Percentiles rank a stretch among this genome's conserved stretches.
These are phyloP conservation scores for Pantherophis vulpinus DNA, from an alignment of 2,797 vertebrate genomes.

Conservation along the genomic window DNA sequence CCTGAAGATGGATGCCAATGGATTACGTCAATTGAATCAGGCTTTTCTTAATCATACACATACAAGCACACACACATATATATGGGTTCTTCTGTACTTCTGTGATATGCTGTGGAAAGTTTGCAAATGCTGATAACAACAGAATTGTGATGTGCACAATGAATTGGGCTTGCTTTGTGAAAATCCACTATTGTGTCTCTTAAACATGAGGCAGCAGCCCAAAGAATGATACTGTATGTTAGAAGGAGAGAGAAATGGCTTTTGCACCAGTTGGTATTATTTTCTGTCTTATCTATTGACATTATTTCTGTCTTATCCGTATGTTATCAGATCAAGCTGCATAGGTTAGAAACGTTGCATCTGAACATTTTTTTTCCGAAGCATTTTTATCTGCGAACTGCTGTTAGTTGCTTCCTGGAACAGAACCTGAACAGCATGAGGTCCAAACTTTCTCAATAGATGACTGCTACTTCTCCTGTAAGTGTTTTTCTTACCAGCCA, in stretches of 20 bases:
- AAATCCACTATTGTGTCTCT: neutral
- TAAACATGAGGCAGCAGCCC: neutral
- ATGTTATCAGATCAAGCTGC: neutral
- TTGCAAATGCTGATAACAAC: neutral
- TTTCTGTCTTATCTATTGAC: neutral
- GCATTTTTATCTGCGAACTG: neutral
- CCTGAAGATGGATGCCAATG: neutral
- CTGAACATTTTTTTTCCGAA: neutral
- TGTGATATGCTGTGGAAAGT: neutral
- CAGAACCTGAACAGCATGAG: constrained; percentile 2
- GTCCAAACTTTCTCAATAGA: constrained; percentile 20
- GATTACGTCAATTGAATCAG: neutral
- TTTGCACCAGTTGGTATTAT: neutral
- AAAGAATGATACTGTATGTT: neutral
- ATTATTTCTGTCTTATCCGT: neutral
- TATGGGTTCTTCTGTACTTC: too few species aligned
- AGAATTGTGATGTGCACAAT: neutral
- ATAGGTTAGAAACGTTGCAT: neutral
- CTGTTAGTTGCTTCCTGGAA: constrained; percentile 15
- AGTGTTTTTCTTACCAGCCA: constrained; percentile 6
- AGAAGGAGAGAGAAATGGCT: neutral
- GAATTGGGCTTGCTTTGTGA: neutral
- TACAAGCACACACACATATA: too few species aligned
- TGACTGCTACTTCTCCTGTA: constrained; percentile 34
- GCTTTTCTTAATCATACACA: too few species aligned